These are phyloP conservation scores for Rhincodon typus DNA, from an alignment of 2,797 vertebrate species.

Conservation along the genomic window DNA sequence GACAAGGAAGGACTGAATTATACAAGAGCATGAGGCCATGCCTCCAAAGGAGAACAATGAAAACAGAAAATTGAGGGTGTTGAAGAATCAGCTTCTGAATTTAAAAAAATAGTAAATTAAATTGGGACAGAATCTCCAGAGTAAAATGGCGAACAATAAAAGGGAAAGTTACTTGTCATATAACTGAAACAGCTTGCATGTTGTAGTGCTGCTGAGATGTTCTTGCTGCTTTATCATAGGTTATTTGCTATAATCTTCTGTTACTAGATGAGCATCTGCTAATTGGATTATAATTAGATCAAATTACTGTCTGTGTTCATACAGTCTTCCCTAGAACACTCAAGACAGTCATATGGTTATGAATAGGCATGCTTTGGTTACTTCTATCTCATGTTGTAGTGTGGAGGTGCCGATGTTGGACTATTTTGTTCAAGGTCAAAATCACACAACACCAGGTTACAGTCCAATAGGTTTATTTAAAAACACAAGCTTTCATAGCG, in stretches of 20 bases:
- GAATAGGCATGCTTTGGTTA: not conserved
- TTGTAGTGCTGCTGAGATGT: not conserved
- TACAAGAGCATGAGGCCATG: not conserved
- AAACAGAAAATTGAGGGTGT: no score
- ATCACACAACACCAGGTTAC: no score
- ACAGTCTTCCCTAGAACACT: not conserved
- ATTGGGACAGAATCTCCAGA: not conserved
- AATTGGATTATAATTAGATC: not conserved
- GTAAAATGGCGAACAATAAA: not conserved
- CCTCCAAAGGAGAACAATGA: no score
- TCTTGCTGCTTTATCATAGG: not conserved
- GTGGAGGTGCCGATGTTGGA: not conserved
- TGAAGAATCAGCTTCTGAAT: not conserved
- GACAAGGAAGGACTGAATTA: not conserved
- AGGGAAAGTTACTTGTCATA: not conserved
- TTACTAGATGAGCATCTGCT: not conserved
- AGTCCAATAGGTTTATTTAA: no score
- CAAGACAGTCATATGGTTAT: not conserved
- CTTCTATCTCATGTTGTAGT: not conserved
- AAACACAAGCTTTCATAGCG: no score
- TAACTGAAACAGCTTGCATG: not conserved
- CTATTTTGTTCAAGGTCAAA: no score
- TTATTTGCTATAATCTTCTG: not conserved
- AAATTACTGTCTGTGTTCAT: not conserved
- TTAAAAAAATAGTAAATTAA: no score